These are phyloP conservation scores for Troilus luridus DNA, from an alignment of 2,888 invertebrate species.

Conservation along the genomic window DNA sequence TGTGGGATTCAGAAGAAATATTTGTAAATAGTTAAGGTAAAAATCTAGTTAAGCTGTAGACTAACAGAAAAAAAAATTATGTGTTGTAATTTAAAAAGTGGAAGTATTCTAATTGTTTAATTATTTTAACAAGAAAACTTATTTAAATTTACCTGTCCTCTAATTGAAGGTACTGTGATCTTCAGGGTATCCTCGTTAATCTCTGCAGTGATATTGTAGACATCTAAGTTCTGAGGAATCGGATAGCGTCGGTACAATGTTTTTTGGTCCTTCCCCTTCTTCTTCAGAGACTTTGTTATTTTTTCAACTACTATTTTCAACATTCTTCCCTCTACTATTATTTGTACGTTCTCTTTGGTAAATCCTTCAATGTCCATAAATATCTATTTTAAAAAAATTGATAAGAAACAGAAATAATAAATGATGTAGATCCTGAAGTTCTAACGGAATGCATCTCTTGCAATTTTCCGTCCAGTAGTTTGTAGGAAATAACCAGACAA, in stretches of 20 bases:
- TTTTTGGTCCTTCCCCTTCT: slow-evolving; percentile 38
- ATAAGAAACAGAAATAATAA: no score
- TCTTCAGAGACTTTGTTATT: background rate
- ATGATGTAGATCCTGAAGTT: no score
- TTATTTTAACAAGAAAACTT: background rate
- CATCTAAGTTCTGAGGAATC: slow-evolving; percentile 52
- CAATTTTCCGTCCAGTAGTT: no score
- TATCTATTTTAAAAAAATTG: slow-evolving; percentile 43
- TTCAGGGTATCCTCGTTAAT: slow-evolving; percentile 38
- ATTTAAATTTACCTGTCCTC: slow-evolving; percentile 27
- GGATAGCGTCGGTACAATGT: slow-evolving; percentile 58
- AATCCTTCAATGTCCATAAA: slow-evolving; percentile 56
- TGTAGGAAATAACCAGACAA: no score
- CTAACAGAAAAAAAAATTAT: no score
- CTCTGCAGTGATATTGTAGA: background rate
- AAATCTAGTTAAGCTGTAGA: no score
- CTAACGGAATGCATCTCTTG: no score
- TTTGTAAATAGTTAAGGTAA: no score
- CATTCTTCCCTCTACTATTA: slow-evolving; percentile 59
- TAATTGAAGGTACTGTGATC: slow-evolving; percentile 51
- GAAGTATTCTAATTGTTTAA: no score
- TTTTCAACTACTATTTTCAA: slow-evolving; percentile 55
- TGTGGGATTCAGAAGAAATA: no score
- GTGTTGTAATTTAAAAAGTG: no score
- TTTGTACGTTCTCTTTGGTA: slow-evolving; percentile 56